phyloP scores from a whole-genome alignment of 1,140 invertebrate species.

The Gryon sp. region DNA sequence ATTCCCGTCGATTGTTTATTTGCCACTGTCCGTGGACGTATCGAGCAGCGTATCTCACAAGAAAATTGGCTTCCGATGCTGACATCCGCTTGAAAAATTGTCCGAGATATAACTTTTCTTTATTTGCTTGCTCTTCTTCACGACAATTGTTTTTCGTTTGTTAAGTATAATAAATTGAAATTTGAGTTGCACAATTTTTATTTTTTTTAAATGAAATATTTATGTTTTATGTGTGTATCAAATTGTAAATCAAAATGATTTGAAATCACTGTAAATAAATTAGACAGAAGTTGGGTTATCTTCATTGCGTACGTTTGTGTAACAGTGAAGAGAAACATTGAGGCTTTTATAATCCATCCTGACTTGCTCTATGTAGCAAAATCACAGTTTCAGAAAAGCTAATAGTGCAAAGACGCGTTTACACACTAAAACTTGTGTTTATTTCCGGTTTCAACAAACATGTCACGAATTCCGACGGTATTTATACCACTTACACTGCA shows the following conservation, averaged over 20 bases:
- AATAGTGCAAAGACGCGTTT: conserved; percentile 45
- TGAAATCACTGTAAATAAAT: too few relatives aligned
- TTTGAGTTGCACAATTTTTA: too few relatives aligned
- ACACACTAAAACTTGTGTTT: conserved; percentile 43
- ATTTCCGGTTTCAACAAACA: conserved; percentile 42
- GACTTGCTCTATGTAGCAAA: conserved; percentile 3
- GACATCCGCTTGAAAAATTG: neutral
- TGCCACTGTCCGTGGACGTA: conserved; percentile 13
- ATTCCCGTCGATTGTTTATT: conserved; percentile 38
- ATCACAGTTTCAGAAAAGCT: conserved; percentile 35
- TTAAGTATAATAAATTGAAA: too few relatives aligned
- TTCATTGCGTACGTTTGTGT: conserved; percentile 20
- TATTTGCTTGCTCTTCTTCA: too few relatives aligned
- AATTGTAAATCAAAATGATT: too few relatives aligned
- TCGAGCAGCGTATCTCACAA: neutral
- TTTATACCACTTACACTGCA: conserved; percentile 20
- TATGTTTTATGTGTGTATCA: too few relatives aligned
- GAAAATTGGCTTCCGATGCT: conserved; percentile 20
- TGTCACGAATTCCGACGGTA: conserved; percentile 31
- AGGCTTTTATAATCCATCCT: conserved; percentile 28
- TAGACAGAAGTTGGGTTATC: conserved; percentile 19
- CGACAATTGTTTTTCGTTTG: too few relatives aligned
- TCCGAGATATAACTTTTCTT: too few relatives aligned
- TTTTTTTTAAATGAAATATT: too few relatives aligned
- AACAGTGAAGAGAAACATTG: conserved; percentile 15